These are phyloP conservation scores for Lepetodrilus schrolli DNA, from an alignment of 2,888 invertebrate genomes.

Conservation along the genomic window DNA sequence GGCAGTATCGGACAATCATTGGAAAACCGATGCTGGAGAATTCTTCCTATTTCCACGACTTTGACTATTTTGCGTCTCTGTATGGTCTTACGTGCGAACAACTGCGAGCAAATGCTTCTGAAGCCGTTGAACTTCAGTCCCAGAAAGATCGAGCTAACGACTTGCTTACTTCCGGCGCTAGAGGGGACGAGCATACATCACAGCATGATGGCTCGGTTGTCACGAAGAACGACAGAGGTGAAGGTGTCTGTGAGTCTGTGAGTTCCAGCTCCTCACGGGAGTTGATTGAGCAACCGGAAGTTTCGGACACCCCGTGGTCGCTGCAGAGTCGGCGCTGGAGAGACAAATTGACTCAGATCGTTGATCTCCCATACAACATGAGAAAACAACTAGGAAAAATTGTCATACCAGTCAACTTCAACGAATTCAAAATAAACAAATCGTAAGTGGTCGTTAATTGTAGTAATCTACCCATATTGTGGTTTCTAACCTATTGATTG, in stretches of 20 bases:
- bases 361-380: slow-evolving; percentile 48
- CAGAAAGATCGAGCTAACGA: background rate
- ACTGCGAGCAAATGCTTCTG: slow-evolving; percentile 23
- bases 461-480: too few species aligned
- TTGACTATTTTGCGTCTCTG: slow-evolving; percentile 54
- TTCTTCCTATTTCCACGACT: slow-evolving; percentile 47
- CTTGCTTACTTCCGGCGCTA: too few species aligned
- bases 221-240: background rate
- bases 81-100: slow-evolving; percentile 43
- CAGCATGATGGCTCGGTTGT: background rate
- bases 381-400: slow-evolving; percentile 55
- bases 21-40: slow-evolving; percentile 28
- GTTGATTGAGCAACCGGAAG: background rate
- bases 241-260: too few species aligned
- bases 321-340: slow-evolving; percentile 54
- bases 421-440: slow-evolving; percentile 49
- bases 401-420: slow-evolving; percentile 50
- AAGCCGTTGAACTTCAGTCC: background rate
- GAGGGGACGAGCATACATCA: background rate
- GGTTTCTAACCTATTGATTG: too few species aligned
- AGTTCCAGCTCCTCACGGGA: background rate
- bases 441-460: slow-evolving; percentile 49
- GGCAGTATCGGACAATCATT: slow-evolving; percentile 25
- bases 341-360: slow-evolving; percentile 48
- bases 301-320: slow-evolving; percentile 15